phyloP scores from a whole-genome alignment of 2,797 vertebrate genomes.

The Notoglanidium macrostoma region DNA sequence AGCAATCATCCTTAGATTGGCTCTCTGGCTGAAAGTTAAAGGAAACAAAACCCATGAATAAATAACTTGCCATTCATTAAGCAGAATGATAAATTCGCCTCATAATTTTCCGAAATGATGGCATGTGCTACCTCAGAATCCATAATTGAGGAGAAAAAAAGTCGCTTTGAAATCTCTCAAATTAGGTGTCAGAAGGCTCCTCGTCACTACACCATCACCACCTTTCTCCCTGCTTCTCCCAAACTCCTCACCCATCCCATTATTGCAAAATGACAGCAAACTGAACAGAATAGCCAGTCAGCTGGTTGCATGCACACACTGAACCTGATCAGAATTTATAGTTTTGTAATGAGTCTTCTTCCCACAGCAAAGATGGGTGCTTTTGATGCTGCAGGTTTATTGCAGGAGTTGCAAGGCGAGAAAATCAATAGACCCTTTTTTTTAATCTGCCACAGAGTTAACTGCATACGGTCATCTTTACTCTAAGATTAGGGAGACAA shows the following conservation, averaged over 20 bases:
- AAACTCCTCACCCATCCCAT: slow-evolving; percentile 42
- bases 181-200: slow-evolving; percentile 56
- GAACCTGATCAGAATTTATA: slow-evolving; percentile 58
- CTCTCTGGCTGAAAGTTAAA: slow-evolving; percentile 51
- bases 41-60: slow-evolving; percentile 69
- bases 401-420: slow-evolving; percentile 23
- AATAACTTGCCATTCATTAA: slow-evolving; percentile 66
- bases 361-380: slow-evolving; percentile 50
- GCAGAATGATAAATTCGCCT: slow-evolving; percentile 65
- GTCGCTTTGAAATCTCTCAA: slow-evolving; percentile 56
- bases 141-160: slow-evolving; percentile 56
- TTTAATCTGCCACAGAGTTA: slow-evolving; percentile 27
- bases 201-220: slow-evolving; percentile 5
- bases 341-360: slow-evolving; percentile 57
- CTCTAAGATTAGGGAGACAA: slow-evolving; percentile 23
- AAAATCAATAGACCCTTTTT: slow-evolving; percentile 48
- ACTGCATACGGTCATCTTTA: slow-evolving; percentile 14
- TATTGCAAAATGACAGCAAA: slow-evolving; percentile 63
- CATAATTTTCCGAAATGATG: slow-evolving; percentile 55
- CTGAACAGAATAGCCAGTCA: slow-evolving; percentile 57
- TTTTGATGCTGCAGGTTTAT: slow-evolving; percentile 62
- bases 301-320: slow-evolving; percentile 46
- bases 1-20: slow-evolving; percentile 55
- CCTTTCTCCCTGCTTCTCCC: slow-evolving; percentile 34
- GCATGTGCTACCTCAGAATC: slow-evolving; percentile 59